These are phyloP conservation scores for Bimastos eiseni DNA, from an alignment of 2,888 invertebrate species.

Conservation along the genomic window DNA sequence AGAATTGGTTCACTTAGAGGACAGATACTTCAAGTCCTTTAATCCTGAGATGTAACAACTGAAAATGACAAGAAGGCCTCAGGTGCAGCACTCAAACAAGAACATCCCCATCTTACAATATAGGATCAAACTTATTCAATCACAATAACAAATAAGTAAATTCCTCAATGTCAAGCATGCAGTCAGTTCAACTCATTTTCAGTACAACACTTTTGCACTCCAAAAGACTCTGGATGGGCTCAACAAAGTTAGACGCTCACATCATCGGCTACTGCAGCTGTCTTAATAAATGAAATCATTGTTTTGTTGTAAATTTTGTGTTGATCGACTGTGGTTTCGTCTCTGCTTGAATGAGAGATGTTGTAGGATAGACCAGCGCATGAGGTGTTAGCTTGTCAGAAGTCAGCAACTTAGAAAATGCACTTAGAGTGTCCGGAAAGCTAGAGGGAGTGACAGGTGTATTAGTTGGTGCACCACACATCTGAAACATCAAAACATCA, in stretches of 20 bases:
- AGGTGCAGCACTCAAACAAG: not conserved
- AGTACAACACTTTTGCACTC: not conserved
- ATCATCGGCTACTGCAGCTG: not conserved
- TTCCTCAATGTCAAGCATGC: no score
- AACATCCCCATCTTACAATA: not conserved
- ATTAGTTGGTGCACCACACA: conserved; percentile 74
- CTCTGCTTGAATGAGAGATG: not conserved
- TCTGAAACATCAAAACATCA: conserved; percentile 16
- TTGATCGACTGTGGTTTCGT: not conserved
- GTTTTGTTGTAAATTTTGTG: not conserved
- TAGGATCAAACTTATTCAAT: not conserved
- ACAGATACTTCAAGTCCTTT: not conserved
- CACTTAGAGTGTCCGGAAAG: conserved; percentile 85
- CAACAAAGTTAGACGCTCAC: not conserved
- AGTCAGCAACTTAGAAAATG: conserved; percentile 76
- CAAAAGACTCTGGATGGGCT: not conserved
- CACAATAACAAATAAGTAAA: no score
- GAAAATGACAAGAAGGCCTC: not conserved
- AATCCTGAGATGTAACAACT: not conserved
- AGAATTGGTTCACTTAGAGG: not conserved
- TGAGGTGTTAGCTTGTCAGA: not conserved
- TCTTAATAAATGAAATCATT: not conserved
- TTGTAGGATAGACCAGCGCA: not conserved
- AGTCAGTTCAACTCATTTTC: no score
- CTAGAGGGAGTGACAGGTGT: conserved; percentile 92